Conservation (phyloP, 2,797 vertebrate genomes). For the Sciurus vulgaris region DNA sequence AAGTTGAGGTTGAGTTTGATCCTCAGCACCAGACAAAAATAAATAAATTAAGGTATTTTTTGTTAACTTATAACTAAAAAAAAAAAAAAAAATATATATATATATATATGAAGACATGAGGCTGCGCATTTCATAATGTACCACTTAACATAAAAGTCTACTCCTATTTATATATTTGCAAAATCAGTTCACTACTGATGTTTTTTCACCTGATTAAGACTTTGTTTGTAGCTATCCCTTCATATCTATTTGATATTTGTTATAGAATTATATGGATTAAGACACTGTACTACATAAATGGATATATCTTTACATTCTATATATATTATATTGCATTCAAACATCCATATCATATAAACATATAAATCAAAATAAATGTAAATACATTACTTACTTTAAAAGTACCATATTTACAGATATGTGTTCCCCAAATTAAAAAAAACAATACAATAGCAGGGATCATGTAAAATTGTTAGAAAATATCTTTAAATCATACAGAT, state of each 20-base stretch:
- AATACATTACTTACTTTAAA: conserved; percentile 11
- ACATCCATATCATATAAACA: neutral
- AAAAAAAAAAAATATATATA: no score
- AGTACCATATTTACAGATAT: neutral
- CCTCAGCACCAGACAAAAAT: no score
- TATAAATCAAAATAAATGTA: neutral
- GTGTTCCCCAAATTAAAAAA: conserved; percentile 9
- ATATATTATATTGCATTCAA: neutral
- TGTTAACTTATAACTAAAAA: no score
- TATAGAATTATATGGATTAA: conserved; percentile 16
- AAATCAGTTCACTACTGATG: neutral
- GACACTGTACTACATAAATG: conserved; percentile 37
- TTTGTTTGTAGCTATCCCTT: neutral
- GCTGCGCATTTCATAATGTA: neutral
- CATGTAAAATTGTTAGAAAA: conserved; percentile 55
- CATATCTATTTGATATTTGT: neutral
- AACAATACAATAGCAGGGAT: neutral
- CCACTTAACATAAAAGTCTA: neutral
- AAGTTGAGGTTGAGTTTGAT: neutral
- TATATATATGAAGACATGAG: neutral
- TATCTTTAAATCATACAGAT: conserved; percentile 35
- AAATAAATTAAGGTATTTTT: no score
- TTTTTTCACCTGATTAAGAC: neutral
- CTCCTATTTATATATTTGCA: neutral
- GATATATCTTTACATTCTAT: neutral